Percentiles rank a stretch among this genome's conserved stretches.
Conservation (phyloP, 2,888 invertebrate species). For the Aradus depressus region DNA sequence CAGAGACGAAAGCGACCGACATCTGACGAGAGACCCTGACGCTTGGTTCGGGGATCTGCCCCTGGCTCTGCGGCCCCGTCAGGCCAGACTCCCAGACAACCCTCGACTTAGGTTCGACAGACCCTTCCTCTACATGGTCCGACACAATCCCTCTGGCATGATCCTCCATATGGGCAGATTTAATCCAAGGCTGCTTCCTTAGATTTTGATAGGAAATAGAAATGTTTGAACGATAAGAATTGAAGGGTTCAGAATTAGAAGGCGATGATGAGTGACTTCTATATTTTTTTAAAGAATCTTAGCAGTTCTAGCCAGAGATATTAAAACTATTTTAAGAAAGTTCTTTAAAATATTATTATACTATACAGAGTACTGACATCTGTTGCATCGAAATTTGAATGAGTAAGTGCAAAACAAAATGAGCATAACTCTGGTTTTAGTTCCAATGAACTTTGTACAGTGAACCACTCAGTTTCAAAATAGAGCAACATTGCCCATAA, state of each 20-base stretch:
- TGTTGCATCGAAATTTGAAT: too few relatives aligned
- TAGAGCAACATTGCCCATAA: too few relatives aligned
- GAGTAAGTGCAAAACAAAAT: too few relatives aligned
- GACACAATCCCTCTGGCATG: conserved; percentile 85
- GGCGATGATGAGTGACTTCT: background rate
- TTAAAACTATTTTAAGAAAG: too few relatives aligned
- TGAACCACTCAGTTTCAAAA: too few relatives aligned
- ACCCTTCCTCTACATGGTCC: conserved; percentile 77
- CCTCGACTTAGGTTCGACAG: conserved; percentile 72
- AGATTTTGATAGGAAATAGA: too few relatives aligned
- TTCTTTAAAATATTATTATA: too few relatives aligned
- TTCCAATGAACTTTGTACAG: too few relatives aligned
- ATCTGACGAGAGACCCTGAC: conserved; percentile 8
- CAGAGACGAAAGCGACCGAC: conserved; percentile 27
- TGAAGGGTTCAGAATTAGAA: too few relatives aligned
- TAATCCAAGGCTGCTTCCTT: conserved; percentile 71
- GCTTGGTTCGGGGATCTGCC: conserved; percentile 13
- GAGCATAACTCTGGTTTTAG: too few relatives aligned
- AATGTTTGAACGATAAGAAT: background rate
- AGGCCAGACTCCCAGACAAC: conserved; percentile 40
- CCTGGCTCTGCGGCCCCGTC: conserved; percentile 14
- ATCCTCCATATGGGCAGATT: conserved; percentile 80
- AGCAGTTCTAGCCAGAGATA: too few relatives aligned
- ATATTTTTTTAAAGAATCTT: background rate
- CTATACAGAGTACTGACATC: too few relatives aligned